Evolutionary conservation across 1,140 invertebrate genomes (phyloP).

Genomic region (Drosophila mauritiana): DNA sequence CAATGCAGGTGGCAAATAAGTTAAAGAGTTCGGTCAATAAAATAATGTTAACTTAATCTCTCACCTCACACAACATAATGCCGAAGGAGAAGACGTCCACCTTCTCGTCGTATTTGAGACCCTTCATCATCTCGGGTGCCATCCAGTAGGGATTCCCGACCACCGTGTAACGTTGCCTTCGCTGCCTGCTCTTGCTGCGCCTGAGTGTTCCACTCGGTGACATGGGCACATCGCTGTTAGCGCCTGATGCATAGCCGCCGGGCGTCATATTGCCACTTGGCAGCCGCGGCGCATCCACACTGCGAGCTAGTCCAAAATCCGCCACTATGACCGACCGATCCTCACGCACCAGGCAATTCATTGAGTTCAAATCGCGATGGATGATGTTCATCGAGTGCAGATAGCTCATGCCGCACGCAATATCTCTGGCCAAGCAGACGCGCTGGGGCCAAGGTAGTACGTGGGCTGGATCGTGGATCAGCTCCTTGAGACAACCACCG

Average conservation of each 20-base stretch:
- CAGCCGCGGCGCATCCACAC: constrained; percentile 88
- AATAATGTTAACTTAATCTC: constrained; percentile 4
- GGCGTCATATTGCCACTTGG: constrained; percentile 15
- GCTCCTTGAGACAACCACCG: constrained; percentile 94
- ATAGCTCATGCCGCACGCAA: constrained; percentile 96
- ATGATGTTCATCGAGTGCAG: constrained; percentile 97
- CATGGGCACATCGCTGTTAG: constrained; percentile 42
- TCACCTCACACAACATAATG: constrained; percentile 97
- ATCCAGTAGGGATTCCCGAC: constrained; percentile 99
- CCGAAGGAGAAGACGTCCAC: constrained; percentile 99
- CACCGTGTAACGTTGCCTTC: constrained; percentile 87
- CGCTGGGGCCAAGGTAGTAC: constrained; percentile 93
- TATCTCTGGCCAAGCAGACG: constrained; percentile 94
- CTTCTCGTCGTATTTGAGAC: constrained; percentile 97
- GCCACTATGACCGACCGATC: constrained; percentile 96
- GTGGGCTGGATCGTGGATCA: constrained; percentile 87
- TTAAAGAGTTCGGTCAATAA: background rate
- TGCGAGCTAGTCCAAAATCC: constrained; percentile 96
- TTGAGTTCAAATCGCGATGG: constrained; percentile 97
- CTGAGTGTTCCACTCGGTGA: constrained; percentile 84
- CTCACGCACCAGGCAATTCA: constrained; percentile 97
- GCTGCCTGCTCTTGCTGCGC: constrained; percentile 84
- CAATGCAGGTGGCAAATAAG: constrained; percentile 7
- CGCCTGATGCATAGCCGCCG: constrained; percentile 9
- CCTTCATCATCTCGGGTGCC: constrained; percentile 99